Evolutionary conservation across 1,140 invertebrate genomes (phyloP).

Genomic region (Zaprionus taronus): DNA sequence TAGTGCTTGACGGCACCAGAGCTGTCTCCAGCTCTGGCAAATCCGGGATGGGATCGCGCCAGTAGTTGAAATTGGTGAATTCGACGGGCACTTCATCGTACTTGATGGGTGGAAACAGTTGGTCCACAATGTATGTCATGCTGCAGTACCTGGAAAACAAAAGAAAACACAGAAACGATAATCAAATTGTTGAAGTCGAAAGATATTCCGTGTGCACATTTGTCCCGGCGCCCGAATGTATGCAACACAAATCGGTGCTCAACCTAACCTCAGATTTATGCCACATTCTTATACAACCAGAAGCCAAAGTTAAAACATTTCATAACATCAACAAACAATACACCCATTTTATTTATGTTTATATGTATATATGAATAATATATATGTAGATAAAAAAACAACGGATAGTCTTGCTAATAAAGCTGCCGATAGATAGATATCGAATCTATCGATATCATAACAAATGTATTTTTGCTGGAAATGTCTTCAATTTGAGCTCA

Average conservation of each 20-base stretch:
- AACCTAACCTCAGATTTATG: constrained; percentile 37
- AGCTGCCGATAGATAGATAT: not conserved
- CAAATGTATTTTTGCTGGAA: not conserved
- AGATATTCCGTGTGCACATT: not conserved
- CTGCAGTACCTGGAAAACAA: constrained; percentile 91
- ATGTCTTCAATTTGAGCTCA: constrained; percentile 2
- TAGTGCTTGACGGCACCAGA: constrained; percentile 48
- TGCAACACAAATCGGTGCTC: constrained; percentile 21
- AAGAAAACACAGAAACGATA: not conserved
- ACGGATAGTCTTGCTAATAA: not conserved
- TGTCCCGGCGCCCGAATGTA: constrained; percentile 39
- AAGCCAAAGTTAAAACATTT: constrained; percentile 36
- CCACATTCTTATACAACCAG: constrained; percentile 24
- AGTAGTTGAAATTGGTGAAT: constrained; percentile 95
- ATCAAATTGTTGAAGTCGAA: not conserved
- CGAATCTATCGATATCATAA: not conserved
- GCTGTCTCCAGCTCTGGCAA: constrained; percentile 64
- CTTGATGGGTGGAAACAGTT: constrained; percentile 93
- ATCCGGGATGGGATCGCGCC: constrained; percentile 93
- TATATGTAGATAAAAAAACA: constrained; percentile 16
- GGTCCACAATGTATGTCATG: constrained; percentile 96
- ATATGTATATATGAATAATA: not conserved
- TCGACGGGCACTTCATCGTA: constrained; percentile 90
- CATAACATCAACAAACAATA: constrained; percentile 44
- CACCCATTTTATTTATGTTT: constrained; percentile 61